Base-by-base conservation (phyloP, 2,113 vertebrate species). In the Bubalus kerabau region DNA sequence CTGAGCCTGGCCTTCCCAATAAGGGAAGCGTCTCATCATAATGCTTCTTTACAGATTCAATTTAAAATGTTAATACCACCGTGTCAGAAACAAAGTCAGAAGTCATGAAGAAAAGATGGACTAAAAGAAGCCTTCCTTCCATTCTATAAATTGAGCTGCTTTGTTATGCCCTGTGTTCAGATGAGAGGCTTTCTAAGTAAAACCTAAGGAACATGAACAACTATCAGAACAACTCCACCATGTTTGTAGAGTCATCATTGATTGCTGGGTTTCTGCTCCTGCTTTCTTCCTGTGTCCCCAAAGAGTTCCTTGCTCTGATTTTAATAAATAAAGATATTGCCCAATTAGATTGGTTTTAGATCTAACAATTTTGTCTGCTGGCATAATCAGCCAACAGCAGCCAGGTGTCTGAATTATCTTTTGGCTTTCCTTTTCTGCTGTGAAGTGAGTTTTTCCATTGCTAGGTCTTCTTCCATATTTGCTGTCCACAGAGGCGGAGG, bases 391-490 rank as follows among this genome's bases (percentile, higher is more conserved):
- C 81, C 78, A 96, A 90, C 54, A 60, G 52, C 43, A 80, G 30
- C 16, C 71, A 43, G 67, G 46, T 93, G 71, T 94, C 87, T 64
- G 40, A 74, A 21, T 86, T 95, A 16, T n/a, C 87, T 88, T 95
- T 74, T 82, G 60, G 78, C 82, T 97, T 93, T 87, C n/a, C 57
- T 91, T 76, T 96, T 89, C 30, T 91, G 59, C 43, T 83, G 8
- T 26, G 52, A 94, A 24, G 40, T 95, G 87, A 52, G 4, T 93
- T 98, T 98, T 98, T 95, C 96, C 84, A 50, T 62, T 23, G 19
- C 14, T 24, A 43, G 54, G 40, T 56, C n/a, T 87, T 87, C 87
- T 82, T 87, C 43, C 78, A 12, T 28, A 30, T 60, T 94, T 78
- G 59, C 46, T 56, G 1, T 80, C 57, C 32, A 3, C 17, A 64